phyloP scores from a whole-genome alignment of 2,888 invertebrate genomes.

The Caenorhabditis sp. region DNA sequence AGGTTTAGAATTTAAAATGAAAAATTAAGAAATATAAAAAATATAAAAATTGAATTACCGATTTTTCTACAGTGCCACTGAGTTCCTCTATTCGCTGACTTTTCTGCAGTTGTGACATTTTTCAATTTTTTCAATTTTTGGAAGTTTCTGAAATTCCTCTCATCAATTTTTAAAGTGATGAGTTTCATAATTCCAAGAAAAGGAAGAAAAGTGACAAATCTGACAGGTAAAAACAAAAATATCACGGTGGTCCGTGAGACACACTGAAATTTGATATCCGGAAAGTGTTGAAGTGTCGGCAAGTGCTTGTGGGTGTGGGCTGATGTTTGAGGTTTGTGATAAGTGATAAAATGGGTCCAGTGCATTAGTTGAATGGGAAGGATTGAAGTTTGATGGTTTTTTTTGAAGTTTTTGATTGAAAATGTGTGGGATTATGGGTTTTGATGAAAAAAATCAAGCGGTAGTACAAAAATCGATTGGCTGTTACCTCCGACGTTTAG shows the following conservation, averaged over 20 bases:
- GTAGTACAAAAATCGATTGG: too few relatives aligned
- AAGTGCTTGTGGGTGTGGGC: conserved; percentile 6
- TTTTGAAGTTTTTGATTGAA: too few relatives aligned
- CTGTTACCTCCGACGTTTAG: too few relatives aligned
- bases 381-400: neutral
- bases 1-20: too few relatives aligned
- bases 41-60: conserved; percentile 23
- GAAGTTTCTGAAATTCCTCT: too few relatives aligned
- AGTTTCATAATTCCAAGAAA: neutral
- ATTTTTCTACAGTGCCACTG: conserved; percentile 55
- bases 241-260: conserved; percentile 29
- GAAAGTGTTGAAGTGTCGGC: conserved; percentile 37
- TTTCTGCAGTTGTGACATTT: conserved; percentile 54
- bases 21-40: too few relatives aligned
- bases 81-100: conserved; percentile 43
- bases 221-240: neutral
- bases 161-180: too few relatives aligned
- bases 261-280: conserved; percentile 43
- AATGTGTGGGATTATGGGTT: too few relatives aligned
- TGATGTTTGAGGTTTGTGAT: conserved; percentile 57
- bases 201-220: neutral
- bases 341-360: conserved; percentile 7
- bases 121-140: neutral
- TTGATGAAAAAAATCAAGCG: too few relatives aligned
- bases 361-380: neutral